A percentile compares a stretch with the other conserved stretches of the same genome.
Evolutionary conservation across 2,113 vertebrate genomes (phyloP).

Genomic region (Phaethornis superciliosus): DNA sequence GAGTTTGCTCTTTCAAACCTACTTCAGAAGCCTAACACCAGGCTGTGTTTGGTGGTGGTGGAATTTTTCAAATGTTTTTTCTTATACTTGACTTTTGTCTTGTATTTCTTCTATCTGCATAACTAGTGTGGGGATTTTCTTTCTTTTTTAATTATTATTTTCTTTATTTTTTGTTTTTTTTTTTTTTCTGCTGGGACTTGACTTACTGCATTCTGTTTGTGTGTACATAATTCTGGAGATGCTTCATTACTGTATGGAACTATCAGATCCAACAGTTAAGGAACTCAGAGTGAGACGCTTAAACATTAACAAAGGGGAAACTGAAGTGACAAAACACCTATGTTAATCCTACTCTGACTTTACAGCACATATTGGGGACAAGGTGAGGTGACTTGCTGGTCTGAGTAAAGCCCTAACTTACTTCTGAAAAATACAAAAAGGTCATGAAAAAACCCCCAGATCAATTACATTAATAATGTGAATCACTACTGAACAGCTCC

Average conservation of each 20-base stretch:
- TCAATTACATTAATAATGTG: background rate
- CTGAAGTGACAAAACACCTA: background rate
- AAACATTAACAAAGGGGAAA: background rate
- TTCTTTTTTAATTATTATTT: background rate
- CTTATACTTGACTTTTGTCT: background rate
- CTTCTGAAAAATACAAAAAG: background rate
- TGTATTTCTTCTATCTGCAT: background rate
- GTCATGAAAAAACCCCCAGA: background rate
- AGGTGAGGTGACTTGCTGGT: background rate
- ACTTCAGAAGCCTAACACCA: background rate
- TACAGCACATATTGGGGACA: background rate
- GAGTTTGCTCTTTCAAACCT: background rate
- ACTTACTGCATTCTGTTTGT: background rate
- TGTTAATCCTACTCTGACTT: background rate
- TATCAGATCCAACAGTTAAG: background rate
- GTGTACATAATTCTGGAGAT: background rate
- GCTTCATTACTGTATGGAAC: background rate
- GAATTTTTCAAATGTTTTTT: background rate
- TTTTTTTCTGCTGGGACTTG: background rate
- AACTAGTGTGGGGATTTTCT: background rate
- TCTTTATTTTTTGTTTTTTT: background rate
- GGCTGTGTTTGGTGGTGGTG: background rate
- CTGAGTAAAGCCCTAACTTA: background rate
- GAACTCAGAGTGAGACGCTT: background rate
- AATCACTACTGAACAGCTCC: background rate